Evolutionary conservation across 1,140 invertebrate species (phyloP), one percentile per base, ranked within the genome.

Genomic region (Lysiphlebus fabarum): DNA sequence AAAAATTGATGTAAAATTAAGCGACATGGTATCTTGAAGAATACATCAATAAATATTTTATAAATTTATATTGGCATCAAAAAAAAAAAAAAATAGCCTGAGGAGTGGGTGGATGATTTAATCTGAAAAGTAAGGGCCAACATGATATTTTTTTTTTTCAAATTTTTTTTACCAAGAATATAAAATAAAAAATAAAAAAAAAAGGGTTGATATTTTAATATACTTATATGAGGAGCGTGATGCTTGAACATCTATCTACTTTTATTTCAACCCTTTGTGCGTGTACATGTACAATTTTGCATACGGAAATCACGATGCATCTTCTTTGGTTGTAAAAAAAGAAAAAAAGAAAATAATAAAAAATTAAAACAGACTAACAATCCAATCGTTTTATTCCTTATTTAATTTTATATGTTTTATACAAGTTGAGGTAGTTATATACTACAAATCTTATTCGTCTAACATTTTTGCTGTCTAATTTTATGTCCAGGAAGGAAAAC

Each of bases 61-160:
- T 17, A 17, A 1, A 17, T 17, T 1, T 17, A 17, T 17, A 17
- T 17, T 1, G 17, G 17, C 17, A 17, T 17, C 17, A 17, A 64
- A 63, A 57, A 43, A 59, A 17, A 64, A 63, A 57, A 43, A 59
- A 74, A 73, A 77, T 75, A 74, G 72, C 70, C 68, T 60, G 65
- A 63, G 67, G 71, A 70, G 70, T 74, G 72, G 66, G 70, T 67
- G 69, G 65, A 63, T 71, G 71, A 72, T 73, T 73, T 73, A 76
- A 70, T 74, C 72, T 65, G 59, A 61, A 51, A 17, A 11, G 38
- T 34, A 51, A 10, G 49, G 36, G 36, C 36, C 36, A 38, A 51
- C n/a, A 51, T 5, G 34, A 7, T 8, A 37, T n/a, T 17, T 17
- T 1, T 1, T 17, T 17, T 17, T 17, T 59, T 43, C 42, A 59